phyloP scores from a whole-genome alignment of 2,113 vertebrate genomes.

The Pachypanchax playfairii region DNA sequence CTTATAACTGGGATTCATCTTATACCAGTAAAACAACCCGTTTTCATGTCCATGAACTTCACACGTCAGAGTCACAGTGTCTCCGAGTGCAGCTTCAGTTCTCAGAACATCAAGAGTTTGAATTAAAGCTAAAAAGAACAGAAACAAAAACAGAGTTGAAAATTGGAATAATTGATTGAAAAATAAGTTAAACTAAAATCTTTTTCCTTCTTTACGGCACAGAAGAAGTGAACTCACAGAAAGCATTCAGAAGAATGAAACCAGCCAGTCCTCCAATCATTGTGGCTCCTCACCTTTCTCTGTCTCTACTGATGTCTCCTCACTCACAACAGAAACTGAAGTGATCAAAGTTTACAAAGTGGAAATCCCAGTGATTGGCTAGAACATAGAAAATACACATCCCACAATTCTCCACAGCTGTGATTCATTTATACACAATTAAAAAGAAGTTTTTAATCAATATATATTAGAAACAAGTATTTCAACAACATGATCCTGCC shows the following conservation, averaged over 20 bases:
- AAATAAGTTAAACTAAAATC: not conserved
- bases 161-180: not conserved
- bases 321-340: conserved; percentile 28
- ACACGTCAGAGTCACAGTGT: not conserved
- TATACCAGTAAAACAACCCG: conserved; percentile 1
- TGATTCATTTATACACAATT: not conserved
- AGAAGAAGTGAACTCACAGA: conserved; percentile 38
- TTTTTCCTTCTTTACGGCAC: not conserved
- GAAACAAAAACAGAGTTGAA: not conserved
- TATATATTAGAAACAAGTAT: no score
- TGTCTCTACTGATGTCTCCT: conserved; percentile 23
- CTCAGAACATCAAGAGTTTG: not conserved
- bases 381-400: conserved; percentile 30
- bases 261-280: conserved; percentile 9
- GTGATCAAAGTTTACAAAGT: not conserved
- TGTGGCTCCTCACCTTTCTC: conserved; percentile 5
- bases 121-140: not conserved
- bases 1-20: not conserved
- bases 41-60: not conserved
- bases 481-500: no score
- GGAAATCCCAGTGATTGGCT: conserved; percentile 47
- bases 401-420: conserved; percentile 16
- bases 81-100: conserved; percentile 25
- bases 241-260: conserved; percentile 32
- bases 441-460: no score